Base-by-base conservation (phyloP, 2,797 vertebrate genomes). In the Acanthornis magna region DNA sequence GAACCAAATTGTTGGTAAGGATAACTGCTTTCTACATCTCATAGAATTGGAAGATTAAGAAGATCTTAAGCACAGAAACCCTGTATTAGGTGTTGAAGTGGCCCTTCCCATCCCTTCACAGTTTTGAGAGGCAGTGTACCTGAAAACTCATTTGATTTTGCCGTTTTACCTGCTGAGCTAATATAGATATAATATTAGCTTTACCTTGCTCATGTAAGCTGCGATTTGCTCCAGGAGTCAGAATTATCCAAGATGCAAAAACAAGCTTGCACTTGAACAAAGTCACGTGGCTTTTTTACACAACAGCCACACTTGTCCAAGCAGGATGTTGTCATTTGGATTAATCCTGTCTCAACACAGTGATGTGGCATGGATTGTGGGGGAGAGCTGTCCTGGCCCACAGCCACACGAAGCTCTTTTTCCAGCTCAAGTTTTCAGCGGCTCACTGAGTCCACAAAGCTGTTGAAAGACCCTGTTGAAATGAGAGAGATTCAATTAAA, bases 301-400 rank as follows among this genome's bases (percentile, higher is more conserved):
- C 55, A 17, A 9, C 3, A 70, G 55, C 34, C 25, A 30, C 23
- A 5, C 38, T 43, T 0, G 0, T 23, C 54, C 47, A 20, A 61
- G 61, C 3, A 48, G 32, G 26, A 38, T 54, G 55, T 23, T 72
- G 23, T 16, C 2, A 3, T 54, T 62, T 48, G 12, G 2, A 57
- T 47, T 65, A 65, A 57, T 62, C 25, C 63, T 61, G 10, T 32
- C 26, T 71, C 43, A 65, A 79, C 47, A 25, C 9, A 58, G 8
- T 2, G 12, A 27, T 11, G 27, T 5, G 16, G 32, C 30, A 15
- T 1, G 6, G 29, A 18, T 3, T 0, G 0, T 12, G 4, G 3
- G 15, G 50, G 19, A 80, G 48, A 51, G 36, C 43, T 63, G 30
- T 47, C 53, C 68, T 80, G 76, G 65, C 63, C 63, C 36, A 10